Evolutionary conservation across 1,140 invertebrate genomes (phyloP).

Genomic region (Diuraphis noxia): DNA sequence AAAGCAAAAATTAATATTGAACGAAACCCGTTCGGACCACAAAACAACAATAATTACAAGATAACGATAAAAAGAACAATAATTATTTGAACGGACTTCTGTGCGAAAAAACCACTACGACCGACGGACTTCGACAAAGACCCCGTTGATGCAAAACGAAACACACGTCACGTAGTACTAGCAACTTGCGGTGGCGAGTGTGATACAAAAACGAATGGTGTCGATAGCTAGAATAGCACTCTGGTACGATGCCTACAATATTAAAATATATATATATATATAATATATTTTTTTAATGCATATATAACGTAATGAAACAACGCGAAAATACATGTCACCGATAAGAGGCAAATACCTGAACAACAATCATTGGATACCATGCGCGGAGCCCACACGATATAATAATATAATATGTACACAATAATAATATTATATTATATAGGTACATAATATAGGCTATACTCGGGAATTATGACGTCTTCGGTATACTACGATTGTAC

Average conservation of each 20-base stretch:
- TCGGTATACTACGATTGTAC: conserved; percentile 29
- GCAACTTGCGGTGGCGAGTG: background rate
- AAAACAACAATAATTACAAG: background rate
- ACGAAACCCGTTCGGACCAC: background rate
- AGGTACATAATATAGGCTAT: background rate
- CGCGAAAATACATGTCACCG: conserved; percentile 24
- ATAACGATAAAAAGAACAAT: background rate
- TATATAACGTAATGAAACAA: conserved; percentile 1
- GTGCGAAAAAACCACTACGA: background rate
- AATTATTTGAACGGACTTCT: background rate
- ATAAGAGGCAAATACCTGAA: conserved; percentile 31
- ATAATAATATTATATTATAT: background rate
- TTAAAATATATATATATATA: background rate
- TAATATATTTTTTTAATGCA: background rate
- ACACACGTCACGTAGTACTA: background rate
- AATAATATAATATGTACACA: background rate
- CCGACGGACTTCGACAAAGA: background rate
- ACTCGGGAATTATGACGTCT: conserved; percentile 33
- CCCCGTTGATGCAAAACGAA: background rate
- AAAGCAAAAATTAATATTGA: background rate
- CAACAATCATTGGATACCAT: background rate
- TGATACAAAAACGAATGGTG: conserved; percentile 23
- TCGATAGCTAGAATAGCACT: background rate
- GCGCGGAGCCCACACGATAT: conserved; percentile 15
- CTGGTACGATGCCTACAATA: background rate